Percentiles rank a stretch among this genome's conserved stretches.
phyloP scores from a whole-genome alignment of 2,113 vertebrate genomes.

The Proteles cristata region DNA sequence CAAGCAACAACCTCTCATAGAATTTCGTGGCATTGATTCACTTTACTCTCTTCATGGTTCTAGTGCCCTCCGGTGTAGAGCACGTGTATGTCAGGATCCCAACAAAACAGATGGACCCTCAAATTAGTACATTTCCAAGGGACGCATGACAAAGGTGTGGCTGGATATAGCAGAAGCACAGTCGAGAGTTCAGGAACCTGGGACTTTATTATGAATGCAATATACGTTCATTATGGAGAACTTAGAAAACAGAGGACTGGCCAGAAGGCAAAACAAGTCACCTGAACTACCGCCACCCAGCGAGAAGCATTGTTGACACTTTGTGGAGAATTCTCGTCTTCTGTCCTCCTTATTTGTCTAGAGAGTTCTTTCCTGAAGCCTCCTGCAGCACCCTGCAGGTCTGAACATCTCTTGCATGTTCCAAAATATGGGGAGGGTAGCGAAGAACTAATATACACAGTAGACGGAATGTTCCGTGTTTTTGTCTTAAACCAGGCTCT shows the following conservation, averaged over 20 bases:
- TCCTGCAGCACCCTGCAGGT: background rate
- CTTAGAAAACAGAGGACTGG: background rate
- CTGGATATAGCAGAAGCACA: no score
- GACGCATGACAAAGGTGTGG: background rate
- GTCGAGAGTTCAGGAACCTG: background rate
- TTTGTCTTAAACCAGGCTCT: background rate
- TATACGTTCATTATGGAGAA: background rate
- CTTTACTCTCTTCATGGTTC: background rate
- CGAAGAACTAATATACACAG: background rate
- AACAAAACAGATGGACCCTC: background rate
- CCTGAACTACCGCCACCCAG: background rate
- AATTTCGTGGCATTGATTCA: no score
- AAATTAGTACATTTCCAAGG: background rate
- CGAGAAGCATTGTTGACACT: background rate
- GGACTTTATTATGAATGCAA: background rate
- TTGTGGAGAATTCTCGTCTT: background rate
- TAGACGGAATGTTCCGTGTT: background rate
- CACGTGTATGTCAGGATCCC: background rate
- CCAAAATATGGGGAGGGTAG: background rate
- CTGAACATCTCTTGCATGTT: background rate
- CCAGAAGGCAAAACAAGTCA: background rate
- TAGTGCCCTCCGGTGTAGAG: background rate
- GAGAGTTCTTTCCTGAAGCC: background rate
- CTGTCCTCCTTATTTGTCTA: background rate
- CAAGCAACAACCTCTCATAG: background rate